Conservation (phyloP, 2,888 invertebrate genomes). For the Noctua janthe region DNA sequence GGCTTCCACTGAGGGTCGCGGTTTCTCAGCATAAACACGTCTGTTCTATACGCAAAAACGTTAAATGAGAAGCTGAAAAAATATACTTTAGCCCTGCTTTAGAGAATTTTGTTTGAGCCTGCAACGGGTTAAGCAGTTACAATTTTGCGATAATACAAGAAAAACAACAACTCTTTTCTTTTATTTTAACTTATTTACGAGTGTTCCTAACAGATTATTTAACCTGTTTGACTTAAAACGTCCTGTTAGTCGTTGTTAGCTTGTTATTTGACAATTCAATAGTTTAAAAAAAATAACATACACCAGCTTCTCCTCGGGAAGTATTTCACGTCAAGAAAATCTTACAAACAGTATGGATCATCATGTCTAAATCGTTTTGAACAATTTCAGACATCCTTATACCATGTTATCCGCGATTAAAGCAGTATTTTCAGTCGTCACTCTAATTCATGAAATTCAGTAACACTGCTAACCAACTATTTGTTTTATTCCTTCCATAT, state of each 20-base stretch:
- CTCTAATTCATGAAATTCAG: not conserved
- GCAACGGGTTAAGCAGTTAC: not conserved
- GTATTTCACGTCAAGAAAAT: not conserved
- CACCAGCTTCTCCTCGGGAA: too few species aligned
- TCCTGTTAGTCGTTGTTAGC: not conserved
- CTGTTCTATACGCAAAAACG: slow-evolving; percentile 39
- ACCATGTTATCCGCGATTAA: too few species aligned
- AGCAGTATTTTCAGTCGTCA: not conserved
- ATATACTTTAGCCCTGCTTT: slow-evolving; percentile 21
- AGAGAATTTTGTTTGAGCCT: not conserved
- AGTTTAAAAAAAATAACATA: not conserved
- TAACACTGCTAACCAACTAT: not conserved
- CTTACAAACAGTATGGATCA: not conserved
- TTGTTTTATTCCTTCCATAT: not conserved
- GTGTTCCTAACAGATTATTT: not conserved
- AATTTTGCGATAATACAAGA: not conserved
- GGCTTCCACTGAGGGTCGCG: slow-evolving; percentile 45
- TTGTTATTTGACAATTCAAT: not conserved
- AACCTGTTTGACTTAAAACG: not conserved
- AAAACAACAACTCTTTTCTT: too few species aligned
- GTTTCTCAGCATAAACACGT: slow-evolving; percentile 48
- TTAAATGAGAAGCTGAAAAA: slow-evolving; percentile 40
- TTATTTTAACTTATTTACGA: too few species aligned
- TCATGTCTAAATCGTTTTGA: not conserved
- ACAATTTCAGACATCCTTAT: not conserved